A percentile compares a stretch with the other conserved stretches of the same genome.
These are phyloP conservation scores for Drosophila littoralis DNA, from an alignment of 1,140 invertebrate species.

Conservation along the genomic window DNA sequence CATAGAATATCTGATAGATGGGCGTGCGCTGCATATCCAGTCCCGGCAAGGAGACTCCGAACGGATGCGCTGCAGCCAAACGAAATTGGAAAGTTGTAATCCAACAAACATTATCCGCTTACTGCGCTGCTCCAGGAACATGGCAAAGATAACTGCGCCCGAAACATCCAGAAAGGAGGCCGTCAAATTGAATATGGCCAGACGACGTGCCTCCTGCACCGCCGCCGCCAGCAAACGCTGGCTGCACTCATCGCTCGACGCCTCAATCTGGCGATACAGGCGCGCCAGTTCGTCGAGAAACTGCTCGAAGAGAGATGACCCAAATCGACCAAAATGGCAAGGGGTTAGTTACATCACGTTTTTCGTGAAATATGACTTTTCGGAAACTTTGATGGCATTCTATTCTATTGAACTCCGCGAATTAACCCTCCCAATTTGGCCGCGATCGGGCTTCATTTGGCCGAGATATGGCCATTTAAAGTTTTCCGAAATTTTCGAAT, in stretches of 20 bases:
- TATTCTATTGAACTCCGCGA: too few relatives aligned
- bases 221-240: conserved; percentile 36
- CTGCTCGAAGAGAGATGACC: too few relatives aligned
- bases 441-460: too few relatives aligned
- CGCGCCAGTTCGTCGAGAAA: conserved; percentile 35
- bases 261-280: conserved; percentile 52
- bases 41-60: conserved; percentile 67
- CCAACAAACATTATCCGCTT: conserved; percentile 7
- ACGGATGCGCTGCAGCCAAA: conserved; percentile 64
- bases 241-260: conserved; percentile 25
- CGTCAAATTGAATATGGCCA: conserved; percentile 68
- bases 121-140: conserved; percentile 63
- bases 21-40: conserved; percentile 66
- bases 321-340: too few relatives aligned
- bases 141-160: conserved; percentile 59
- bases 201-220: conserved; percentile 39
- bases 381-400: too few relatives aligned
- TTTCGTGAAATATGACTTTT: too few relatives aligned
- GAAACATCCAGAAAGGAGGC: conserved; percentile 70
- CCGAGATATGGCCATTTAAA: too few relatives aligned
- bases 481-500: too few relatives aligned
- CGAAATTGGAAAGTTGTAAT: neutral
- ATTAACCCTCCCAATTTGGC: too few relatives aligned
- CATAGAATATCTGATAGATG: conserved; percentile 70
- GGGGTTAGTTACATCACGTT: too few relatives aligned